Evolutionary conservation across 2,113 vertebrate genomes (phyloP).

Genomic region (Amphiprion ocellaris): DNA sequence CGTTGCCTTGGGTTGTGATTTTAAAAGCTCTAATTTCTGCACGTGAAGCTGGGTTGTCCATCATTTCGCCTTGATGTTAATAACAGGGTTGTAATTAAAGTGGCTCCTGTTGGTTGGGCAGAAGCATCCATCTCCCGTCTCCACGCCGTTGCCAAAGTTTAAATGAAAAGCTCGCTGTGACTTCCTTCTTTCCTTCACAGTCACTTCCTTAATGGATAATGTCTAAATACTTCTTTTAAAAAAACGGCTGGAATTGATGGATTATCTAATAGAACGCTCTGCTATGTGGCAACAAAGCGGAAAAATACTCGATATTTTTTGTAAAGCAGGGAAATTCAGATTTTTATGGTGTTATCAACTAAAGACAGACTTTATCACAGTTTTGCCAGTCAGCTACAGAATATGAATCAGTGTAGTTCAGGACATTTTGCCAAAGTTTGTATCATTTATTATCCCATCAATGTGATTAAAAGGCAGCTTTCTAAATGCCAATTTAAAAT

Average conservation of each 20-base stretch:
- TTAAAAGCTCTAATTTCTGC: constrained; percentile 3
- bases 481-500: too few species aligned
- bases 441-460: too few species aligned
- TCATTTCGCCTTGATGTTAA: constrained; percentile 64
- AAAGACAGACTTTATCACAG: neutral
- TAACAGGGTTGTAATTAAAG: constrained; percentile 80
- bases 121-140: constrained; percentile 79
- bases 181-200: constrained; percentile 66
- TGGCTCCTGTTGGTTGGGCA: constrained; percentile 72
- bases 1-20: constrained; percentile 39
- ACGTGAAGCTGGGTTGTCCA: constrained; percentile 5
- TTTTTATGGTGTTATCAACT: constrained; percentile 15
- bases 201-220: constrained; percentile 75
- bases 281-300: constrained; percentile 40
- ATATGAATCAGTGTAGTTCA: too few species aligned
- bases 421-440: too few species aligned
- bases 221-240: constrained; percentile 56
- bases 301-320: neutral
- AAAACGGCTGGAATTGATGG: constrained; percentile 62
- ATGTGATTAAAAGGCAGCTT: too few species aligned
- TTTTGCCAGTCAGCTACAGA: too few species aligned
- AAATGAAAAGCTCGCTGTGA: constrained; percentile 74
- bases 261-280: constrained; percentile 48
- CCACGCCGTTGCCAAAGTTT: constrained; percentile 61
- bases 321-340: neutral